Evolutionary conservation across 2,113 vertebrate species (phyloP).

Genomic region (Varanus salvator): DNA sequence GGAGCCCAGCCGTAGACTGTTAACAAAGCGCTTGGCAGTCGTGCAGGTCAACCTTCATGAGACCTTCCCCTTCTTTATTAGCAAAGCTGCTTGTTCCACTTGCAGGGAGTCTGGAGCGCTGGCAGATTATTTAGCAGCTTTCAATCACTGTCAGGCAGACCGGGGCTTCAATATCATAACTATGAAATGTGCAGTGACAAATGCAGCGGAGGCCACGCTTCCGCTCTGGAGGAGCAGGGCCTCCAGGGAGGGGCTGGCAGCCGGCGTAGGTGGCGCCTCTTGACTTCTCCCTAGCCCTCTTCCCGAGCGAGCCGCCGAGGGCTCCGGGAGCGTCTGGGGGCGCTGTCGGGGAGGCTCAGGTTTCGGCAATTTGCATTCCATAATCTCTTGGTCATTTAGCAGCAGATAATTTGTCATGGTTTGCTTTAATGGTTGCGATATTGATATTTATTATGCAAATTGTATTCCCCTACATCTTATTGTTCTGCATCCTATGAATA

Average conservation of each 20-base stretch:
- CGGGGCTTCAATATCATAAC: background rate
- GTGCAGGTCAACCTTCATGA: accelerated
- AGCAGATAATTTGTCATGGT: slow-evolving; percentile 78
- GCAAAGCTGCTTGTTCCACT: background rate
- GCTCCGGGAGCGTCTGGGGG: slow-evolving; percentile 39
- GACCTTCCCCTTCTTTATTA: accelerated
- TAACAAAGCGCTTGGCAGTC: accelerated
- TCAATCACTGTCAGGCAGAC: slow-evolving; percentile 35
- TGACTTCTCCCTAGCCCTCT: slow-evolving; percentile 31
- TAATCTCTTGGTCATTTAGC: slow-evolving; percentile 75
- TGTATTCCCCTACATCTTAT: slow-evolving; percentile 78
- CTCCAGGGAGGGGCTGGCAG: slow-evolving; percentile 66
- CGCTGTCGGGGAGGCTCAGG: slow-evolving; percentile 59
- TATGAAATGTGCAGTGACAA: slow-evolving; percentile 57
- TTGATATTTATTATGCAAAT: slow-evolving; percentile 85
- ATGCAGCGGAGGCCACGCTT: slow-evolving; percentile 54
- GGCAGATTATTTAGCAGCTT: slow-evolving; percentile 20
- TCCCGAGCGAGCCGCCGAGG: accelerated
- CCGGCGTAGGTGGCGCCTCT: slow-evolving; percentile 41
- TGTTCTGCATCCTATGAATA: slow-evolving; percentile 76
- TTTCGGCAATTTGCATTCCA: slow-evolving; percentile 67
- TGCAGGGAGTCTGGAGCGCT: background rate
- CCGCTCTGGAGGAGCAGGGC: slow-evolving; percentile 68
- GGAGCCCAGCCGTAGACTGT: accelerated
- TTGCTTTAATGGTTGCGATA: slow-evolving; percentile 81